Conservation (phyloP, 2,113 vertebrate genomes). For the Leucosticte australis region DNA sequence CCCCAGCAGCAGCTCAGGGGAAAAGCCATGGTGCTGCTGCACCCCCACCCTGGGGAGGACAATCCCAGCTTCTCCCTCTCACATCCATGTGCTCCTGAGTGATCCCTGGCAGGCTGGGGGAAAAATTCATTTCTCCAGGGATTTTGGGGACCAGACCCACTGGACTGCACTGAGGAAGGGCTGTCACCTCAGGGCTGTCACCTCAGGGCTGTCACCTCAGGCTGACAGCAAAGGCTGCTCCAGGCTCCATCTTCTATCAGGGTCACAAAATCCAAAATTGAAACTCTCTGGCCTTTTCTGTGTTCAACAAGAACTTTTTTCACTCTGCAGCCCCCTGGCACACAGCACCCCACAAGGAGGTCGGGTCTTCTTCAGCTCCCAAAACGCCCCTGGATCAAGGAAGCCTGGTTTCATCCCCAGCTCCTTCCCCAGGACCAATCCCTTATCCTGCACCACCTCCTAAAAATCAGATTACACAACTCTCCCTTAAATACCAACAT, state of each 20-base stretch:
- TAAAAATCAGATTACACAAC: neutral
- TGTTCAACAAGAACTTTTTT: neutral
- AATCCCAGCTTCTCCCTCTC: neutral
- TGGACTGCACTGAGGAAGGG: neutral
- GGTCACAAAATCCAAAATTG: neutral
- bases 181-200: neutral
- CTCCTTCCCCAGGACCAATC: neutral
- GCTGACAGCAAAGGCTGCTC: neutral
- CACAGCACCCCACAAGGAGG: neutral
- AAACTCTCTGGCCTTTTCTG: neutral
- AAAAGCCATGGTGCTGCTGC: neutral
- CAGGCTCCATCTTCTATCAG: neutral
- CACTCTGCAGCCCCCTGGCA: neutral
- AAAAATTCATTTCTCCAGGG: neutral
- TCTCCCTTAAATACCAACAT: neutral
- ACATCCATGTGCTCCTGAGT: accelerated
- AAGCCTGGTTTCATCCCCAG: neutral
- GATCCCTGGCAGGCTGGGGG: neutral
- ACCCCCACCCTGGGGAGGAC: neutral
- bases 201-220: neutral
- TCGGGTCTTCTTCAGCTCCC: neutral
- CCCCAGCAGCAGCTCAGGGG: neutral
- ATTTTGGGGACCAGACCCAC: neutral
- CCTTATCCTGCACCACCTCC: neutral
- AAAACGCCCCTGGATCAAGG: accelerated